Evolutionary conservation across 2,888 invertebrate species (phyloP), one percentile per base, ranked within the genome.

Genomic region (Atethmia centrago): DNA sequence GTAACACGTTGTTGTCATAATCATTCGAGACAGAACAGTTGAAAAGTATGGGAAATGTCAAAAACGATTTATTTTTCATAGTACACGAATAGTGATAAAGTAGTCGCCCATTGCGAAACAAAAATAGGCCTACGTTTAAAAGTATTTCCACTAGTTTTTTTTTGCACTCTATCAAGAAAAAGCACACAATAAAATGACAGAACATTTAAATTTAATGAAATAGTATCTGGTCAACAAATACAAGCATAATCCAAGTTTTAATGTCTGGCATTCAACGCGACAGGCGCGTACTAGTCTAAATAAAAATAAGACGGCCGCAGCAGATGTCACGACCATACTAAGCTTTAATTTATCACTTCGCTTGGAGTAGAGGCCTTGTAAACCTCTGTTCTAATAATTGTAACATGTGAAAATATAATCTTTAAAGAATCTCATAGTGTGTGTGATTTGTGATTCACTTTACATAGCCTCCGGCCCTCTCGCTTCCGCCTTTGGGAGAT

Each of bases 281-380:
- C 74, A 73, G 71, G 75, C 67, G 36, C 63, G 53, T 65, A 77
- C 83, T 73, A 83, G 79, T 83, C 68, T 80, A 86, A 87, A 88
- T 85, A 85, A 85, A 85, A 89, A 86, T 84, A 87, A 73, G 79
- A 78, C 82, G 72, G 64, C 77, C 81, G 70, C 71, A 79, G 68
- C 85, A 84, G 82, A 88, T 84, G 89, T 89, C 90, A 85, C 72
- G 78, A 74, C 62, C 88, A 85, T 69, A 65, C 84, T 89, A 84
- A 89, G 90, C 85, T 87, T 89, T 89, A 89, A 89, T 89, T 89
- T 89, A 89, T 89, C 88, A 89, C 87, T 76, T 74, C 75, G 67
- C 76, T 74, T 79, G 74, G 40, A 56, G 70, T 84, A 83, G 65
- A 61, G 73, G 64, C n/a, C n/a, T n/a, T n/a, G n/a, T n/a, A n/a